Conservation (phyloP, 2,797 vertebrate genomes). For the Eupleurogrammus muticus region DNA sequence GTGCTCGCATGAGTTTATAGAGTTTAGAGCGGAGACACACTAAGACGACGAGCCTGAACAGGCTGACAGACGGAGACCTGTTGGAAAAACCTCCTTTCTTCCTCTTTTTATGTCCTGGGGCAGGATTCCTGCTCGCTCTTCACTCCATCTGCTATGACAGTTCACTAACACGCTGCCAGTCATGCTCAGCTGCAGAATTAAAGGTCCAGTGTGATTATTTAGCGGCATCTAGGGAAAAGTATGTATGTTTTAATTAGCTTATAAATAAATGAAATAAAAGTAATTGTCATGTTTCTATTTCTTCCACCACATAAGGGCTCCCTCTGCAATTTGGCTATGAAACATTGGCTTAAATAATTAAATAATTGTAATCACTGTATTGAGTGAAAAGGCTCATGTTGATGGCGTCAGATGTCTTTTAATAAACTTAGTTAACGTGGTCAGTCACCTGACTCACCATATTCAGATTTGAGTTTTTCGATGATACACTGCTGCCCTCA, state of each 20-base stretch:
- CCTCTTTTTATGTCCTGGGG: slow-evolving; percentile 8
- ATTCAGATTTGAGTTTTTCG: background rate
- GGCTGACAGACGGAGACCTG: slow-evolving; percentile 3
- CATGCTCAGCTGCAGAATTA: background rate
- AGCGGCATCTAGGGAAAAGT: no score
- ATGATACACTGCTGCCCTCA: slow-evolving; percentile 1
- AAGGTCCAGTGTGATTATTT: no score
- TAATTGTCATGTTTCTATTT: no score
- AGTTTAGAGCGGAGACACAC: background rate
- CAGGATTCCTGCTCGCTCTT: background rate
- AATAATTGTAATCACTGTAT: no score
- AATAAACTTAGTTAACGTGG: background rate
- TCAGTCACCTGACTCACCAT: no score
- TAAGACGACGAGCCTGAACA: slow-evolving; percentile 17
- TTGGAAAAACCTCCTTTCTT: slow-evolving; percentile 1
- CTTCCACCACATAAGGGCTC: no score
- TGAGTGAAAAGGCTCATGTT: no score
- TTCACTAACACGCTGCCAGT: background rate
- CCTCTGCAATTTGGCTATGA: no score
- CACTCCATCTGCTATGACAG: slow-evolving; percentile 26
- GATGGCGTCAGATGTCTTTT: no score
- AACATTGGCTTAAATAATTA: no score
- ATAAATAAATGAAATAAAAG: no score
- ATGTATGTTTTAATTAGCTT: no score
- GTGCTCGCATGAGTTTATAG: slow-evolving; percentile 40